A percentile compares a stretch with the other conserved stretches of the same genome.
Conservation (phyloP, 2,797 vertebrate genomes). For the Rachycentron canadum region DNA sequence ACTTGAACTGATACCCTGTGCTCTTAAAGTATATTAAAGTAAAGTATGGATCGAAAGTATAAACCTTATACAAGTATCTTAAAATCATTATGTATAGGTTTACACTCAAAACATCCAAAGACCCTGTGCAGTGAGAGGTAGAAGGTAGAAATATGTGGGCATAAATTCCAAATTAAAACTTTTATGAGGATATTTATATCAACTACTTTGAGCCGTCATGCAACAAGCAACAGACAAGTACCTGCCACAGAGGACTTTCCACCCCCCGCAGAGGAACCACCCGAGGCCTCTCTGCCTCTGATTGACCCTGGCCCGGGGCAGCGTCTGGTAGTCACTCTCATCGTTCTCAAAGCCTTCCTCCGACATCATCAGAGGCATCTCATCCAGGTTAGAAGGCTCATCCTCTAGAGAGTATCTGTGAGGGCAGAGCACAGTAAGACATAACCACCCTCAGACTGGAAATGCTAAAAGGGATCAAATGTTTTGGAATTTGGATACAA, state of each 20-base stretch:
- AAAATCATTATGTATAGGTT: not conserved
- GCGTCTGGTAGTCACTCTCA: constrained; percentile 96
- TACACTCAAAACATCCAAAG: not conserved
- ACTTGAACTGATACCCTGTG: not conserved
- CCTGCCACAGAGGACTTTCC: constrained; percentile 95
- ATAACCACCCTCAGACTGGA: not conserved
- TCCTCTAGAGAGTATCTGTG: constrained; percentile 94
- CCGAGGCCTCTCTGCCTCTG: constrained; percentile 88
- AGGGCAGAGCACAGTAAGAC: constrained; percentile 33
- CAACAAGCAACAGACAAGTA: constrained; percentile 57
- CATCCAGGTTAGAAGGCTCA: constrained; percentile 94
- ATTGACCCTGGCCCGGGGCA: constrained; percentile 90
- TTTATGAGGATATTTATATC: not conserved
- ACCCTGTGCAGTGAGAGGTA: not conserved
- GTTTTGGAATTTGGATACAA: not conserved
- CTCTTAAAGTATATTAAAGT: not conserved
- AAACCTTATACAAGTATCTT: not conserved
- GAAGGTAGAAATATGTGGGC: not conserved
- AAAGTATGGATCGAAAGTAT: not conserved
- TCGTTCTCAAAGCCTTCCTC: constrained; percentile 98
- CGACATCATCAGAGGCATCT: constrained; percentile 99
- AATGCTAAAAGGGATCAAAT: not conserved
- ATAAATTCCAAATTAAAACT: not conserved
- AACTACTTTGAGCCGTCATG: too few species aligned
- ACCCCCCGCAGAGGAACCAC: constrained; percentile 94